Conservation (phyloP, 2,797 vertebrate species). For the Oreortyx pictus region DNA sequence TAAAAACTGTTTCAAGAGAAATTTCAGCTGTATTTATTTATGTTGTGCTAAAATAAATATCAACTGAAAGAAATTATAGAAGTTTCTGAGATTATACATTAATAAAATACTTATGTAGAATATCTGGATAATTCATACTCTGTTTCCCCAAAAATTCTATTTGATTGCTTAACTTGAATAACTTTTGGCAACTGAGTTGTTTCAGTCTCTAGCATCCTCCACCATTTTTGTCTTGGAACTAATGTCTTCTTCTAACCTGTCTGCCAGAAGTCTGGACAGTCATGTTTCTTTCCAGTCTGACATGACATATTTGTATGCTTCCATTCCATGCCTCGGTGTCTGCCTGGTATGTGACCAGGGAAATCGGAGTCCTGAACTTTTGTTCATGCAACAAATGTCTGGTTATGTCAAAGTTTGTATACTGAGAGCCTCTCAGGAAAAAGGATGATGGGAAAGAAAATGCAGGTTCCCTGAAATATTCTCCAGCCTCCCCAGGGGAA, state of each 20-base stretch:
- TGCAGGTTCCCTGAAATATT: neutral
- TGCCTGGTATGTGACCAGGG: neutral
- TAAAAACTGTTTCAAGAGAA: too few relatives aligned
- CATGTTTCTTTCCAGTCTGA: rapidly evolving
- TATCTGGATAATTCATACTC: neutral
- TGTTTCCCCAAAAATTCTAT: neutral
- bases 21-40: too few relatives aligned
- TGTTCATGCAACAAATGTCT: rapidly evolving
- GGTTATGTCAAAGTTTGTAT: neutral
- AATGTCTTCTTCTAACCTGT: rapidly evolving
- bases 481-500: neutral
- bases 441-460: rapidly evolving
- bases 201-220: neutral
- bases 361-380: neutral
- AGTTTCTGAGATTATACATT: too few relatives aligned
- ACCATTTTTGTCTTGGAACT: neutral
- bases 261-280: rapidly evolving
- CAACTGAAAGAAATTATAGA: too few relatives aligned
- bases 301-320: neutral
- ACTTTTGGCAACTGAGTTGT: neutral
- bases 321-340: rapidly evolving
- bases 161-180: neutral
- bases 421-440: neutral
- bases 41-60: too few relatives aligned
- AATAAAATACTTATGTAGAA: too few relatives aligned